Evolutionary conservation across 2,797 vertebrate species (phyloP), one percentile per base, ranked within the genome.

Genomic region (Argentina silus): DNA sequence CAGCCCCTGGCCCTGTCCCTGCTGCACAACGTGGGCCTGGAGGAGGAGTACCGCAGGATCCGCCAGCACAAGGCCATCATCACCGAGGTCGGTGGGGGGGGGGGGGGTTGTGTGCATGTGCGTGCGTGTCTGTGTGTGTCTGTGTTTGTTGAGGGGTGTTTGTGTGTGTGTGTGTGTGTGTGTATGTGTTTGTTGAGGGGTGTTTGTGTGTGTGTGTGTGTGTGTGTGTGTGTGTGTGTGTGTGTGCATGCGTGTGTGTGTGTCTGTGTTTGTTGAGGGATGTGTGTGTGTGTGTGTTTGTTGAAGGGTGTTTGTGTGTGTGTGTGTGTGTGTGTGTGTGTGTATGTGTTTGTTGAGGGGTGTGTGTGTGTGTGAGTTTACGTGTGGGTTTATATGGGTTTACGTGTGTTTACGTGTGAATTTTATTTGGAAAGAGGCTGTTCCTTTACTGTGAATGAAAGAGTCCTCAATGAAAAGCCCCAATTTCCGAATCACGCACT

Each of bases 21-120:
- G 64, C 89, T 93, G 2, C 96, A 98, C 0, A 82, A 92, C 45
- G 96, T 98, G 85, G 84, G 90, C 77, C 96, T 95, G 80, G 94
- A 95, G 80, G 87, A 93, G 6, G 98, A 99, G 86, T 93, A 95
- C 72, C 93, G 85, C 86, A 95, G 97, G 61, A 93, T 98, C 73
- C 95, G 95, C 23, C 94, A 91, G 81, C 95, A 98, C 68, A 97
- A 99, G 80, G 95, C 96, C 90, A 95, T 99, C 82, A 86, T 99
- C 88, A 99, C 97, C 0, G 97, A 99, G 96, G 98, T 98, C 86
- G 87, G 11, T 11, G 17, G 7, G 14, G 21, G 2, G 45, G 21
- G 9, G 47, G n/a, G n/a, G n/a, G n/a, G n/a, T n/a, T n/a, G n/a
- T n/a, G n/a, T n/a, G n/a, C n/a, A n/a, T n/a, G n/a, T n/a, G n/a